These are phyloP conservation scores for Hartigia nigra DNA, from an alignment of 2,888 invertebrate species.

Conservation along the genomic window DNA sequence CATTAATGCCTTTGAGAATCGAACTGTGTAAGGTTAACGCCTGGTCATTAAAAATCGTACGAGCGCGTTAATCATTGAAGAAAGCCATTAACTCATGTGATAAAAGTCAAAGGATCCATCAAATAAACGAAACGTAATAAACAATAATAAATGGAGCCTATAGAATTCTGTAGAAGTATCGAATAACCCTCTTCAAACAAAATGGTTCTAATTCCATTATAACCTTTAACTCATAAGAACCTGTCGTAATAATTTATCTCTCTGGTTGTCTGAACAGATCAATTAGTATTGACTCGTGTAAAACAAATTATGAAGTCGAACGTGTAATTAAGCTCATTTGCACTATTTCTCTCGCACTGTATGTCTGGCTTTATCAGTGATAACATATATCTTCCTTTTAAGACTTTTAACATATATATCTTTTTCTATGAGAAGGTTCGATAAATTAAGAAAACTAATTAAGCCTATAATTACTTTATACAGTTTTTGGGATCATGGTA, in stretches of 20 bases:
- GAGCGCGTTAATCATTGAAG: background rate
- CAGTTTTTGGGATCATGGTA: slow-evolving; percentile 87
- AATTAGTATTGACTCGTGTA: background rate
- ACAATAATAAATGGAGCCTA: background rate
- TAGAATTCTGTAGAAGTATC: background rate
- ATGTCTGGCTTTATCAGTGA: background rate
- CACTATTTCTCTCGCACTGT: background rate
- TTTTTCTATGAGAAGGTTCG: background rate
- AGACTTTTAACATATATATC: background rate
- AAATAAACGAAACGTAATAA: background rate
- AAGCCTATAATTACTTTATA: slow-evolving; percentile 5
- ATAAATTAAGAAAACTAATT: background rate
- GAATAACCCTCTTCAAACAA: background rate
- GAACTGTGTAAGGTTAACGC: background rate
- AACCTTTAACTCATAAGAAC: background rate
- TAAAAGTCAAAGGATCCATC: background rate
- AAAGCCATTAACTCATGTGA: background rate
- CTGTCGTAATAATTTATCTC: background rate
- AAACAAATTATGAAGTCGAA: background rate
- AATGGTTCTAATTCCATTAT: background rate
- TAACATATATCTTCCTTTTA: background rate
- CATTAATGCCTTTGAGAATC: background rate
- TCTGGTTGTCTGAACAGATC: background rate
- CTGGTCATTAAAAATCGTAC: background rate
- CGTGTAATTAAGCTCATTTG: background rate